Evolutionary conservation across 2,888 invertebrate genomes (phyloP).

Genomic region (Tiphia femorata): DNA sequence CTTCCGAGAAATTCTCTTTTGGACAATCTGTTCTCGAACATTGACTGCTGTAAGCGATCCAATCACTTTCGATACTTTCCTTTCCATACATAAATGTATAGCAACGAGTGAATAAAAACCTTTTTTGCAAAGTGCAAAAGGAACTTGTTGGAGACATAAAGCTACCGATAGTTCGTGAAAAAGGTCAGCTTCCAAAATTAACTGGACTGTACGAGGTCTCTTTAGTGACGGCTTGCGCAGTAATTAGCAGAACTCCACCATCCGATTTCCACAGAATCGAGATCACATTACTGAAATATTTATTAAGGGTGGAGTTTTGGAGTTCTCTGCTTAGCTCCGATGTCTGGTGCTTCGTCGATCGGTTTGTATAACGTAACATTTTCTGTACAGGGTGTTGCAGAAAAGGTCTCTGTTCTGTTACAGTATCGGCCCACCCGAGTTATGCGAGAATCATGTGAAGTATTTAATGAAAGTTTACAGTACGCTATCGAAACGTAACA

Average conservation of each 20-base stretch:
- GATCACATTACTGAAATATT: slow-evolving; percentile 53
- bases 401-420: slow-evolving; percentile 10
- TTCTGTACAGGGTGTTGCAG: neutral
- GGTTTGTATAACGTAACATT: slow-evolving; percentile 51
- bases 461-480: slow-evolving; percentile 53
- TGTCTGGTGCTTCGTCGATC: slow-evolving; percentile 57
- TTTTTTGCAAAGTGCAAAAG: slow-evolving; percentile 41
- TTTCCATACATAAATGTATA: neutral
- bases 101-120: neutral
- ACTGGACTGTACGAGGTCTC: slow-evolving; percentile 56
- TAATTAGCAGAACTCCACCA: slow-evolving; percentile 44
- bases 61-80: neutral
- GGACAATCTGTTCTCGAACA: slow-evolving; percentile 43
- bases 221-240: slow-evolving; percentile 44
- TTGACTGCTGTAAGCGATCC: slow-evolving; percentile 46
- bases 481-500: slow-evolving; percentile 39
- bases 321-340: slow-evolving; percentile 57
- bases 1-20: slow-evolving; percentile 47
- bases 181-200: slow-evolving; percentile 27
- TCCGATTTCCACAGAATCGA: slow-evolving; percentile 50
- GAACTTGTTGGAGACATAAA: slow-evolving; percentile 49
- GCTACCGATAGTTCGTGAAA: slow-evolving; percentile 29
- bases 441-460: slow-evolving; percentile 53
- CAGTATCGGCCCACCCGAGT: slow-evolving; percentile 52
- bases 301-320: slow-evolving; percentile 55